A percentile compares a stretch with the other conserved stretches of the same genome.
Evolutionary conservation across 2,888 invertebrate species (phyloP).

Genomic region (Exephanes ischioxanthus): DNA sequence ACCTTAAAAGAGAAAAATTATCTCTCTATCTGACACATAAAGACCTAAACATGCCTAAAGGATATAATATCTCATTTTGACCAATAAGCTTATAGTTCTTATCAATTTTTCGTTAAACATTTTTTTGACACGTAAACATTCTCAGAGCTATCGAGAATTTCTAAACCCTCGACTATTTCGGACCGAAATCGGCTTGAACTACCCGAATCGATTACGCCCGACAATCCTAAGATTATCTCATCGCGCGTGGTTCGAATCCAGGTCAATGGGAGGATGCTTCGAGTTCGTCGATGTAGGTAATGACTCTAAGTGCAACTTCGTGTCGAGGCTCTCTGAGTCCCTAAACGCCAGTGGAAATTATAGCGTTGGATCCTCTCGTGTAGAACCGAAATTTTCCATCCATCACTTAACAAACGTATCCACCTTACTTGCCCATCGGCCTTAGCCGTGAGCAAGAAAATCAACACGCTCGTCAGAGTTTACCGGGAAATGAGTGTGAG

Average conservation of each 20-base stretch:
- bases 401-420: constrained; percentile 21
- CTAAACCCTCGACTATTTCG: background rate
- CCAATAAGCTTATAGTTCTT: background rate
- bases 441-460: background rate
- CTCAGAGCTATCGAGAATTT: too few relatives aligned
- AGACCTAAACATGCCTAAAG: background rate
- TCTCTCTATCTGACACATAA: background rate
- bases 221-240: constrained; percentile 21
- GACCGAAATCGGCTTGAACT: background rate
- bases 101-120: background rate
- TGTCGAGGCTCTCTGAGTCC: constrained; percentile 39
- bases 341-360: constrained; percentile 15
- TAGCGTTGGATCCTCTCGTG: background rate
- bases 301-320: constrained; percentile 48
- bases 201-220: background rate
- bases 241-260: background rate
- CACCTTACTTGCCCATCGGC: background rate
- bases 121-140: background rate
- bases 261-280: constrained; percentile 17
- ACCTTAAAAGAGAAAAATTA: background rate
- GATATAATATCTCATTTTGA: background rate
- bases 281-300: constrained; percentile 28
- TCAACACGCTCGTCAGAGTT: background rate
- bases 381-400: constrained; percentile 29
- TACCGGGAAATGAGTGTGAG: background rate